Evolutionary conservation across 2,113 vertebrate species (phyloP).

Genomic region (Bubalus kerabau): DNA sequence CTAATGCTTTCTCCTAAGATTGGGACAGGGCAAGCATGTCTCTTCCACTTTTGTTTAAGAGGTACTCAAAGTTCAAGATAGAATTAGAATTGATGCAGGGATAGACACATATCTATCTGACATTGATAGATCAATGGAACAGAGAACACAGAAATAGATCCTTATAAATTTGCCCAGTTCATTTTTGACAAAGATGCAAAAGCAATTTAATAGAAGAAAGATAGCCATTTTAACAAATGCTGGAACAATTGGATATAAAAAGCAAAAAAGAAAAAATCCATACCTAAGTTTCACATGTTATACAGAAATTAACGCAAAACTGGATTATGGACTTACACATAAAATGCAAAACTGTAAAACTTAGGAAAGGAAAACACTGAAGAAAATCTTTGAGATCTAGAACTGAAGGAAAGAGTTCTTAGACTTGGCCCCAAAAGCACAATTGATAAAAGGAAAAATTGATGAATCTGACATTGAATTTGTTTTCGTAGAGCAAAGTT

Average conservation of each 20-base stretch:
- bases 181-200: not conserved
- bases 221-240: not conserved
- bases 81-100: not conserved
- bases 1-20: not conserved
- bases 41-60: not conserved
- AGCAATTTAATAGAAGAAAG: not conserved
- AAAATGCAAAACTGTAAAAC: not conserved
- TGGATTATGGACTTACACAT: not conserved
- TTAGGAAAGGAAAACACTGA: not conserved
- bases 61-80: not conserved
- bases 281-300: not conserved
- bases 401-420: not conserved
- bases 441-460: not conserved
- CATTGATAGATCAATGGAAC: not conserved
- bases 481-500: not conserved
- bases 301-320: not conserved
- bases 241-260: not conserved
- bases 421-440: not conserved
- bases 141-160: not conserved
- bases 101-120: not conserved
- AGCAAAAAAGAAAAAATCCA: not conserved
- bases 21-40: not conserved
- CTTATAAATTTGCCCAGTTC: not conserved
- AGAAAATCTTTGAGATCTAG: not conserved
- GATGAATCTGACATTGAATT: not conserved